These are phyloP conservation scores for Philypnodon macrostomus DNA, from an alignment of 2,797 vertebrate species.

Conservation along the genomic window DNA sequence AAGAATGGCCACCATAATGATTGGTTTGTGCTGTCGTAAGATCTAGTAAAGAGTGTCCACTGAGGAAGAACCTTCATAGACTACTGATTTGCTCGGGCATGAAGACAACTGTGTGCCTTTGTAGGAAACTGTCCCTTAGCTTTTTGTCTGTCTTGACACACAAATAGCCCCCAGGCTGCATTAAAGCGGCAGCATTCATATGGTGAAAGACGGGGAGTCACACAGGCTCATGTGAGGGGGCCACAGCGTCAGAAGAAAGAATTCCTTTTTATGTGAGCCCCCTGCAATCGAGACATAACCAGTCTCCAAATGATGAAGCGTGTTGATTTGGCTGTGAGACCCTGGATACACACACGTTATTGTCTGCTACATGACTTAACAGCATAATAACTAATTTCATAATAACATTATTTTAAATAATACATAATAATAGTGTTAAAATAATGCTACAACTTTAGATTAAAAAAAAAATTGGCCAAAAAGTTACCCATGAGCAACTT, in stretches of 20 bases:
- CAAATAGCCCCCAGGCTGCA: constrained; percentile 67
- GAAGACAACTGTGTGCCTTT: constrained; percentile 87
- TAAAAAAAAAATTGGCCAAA: constrained; percentile 33
- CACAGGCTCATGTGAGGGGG: constrained; percentile 63
- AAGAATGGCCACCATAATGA: constrained; percentile 93
- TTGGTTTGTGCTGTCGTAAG: constrained; percentile 89
- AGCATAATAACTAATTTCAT: neutral
- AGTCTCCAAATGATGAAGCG: constrained; percentile 27
- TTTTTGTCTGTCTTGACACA: constrained; percentile 64
- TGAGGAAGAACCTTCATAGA: constrained; percentile 90
- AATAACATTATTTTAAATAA: constrained; percentile 25
- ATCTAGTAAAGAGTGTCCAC: constrained; percentile 86
- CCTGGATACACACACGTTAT: constrained; percentile 1
- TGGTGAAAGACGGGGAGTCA: constrained; percentile 67
- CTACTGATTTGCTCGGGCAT: constrained; percentile 91
- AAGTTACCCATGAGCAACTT: constrained; percentile 38
- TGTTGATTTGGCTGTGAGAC: constrained; percentile 7
- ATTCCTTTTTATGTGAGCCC: constrained; percentile 58
- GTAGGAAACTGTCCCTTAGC: constrained; percentile 61
- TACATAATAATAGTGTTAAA: constrained; percentile 35
- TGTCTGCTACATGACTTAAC: neutral
- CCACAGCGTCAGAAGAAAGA: constrained; percentile 46
- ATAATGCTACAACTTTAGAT: constrained; percentile 19
- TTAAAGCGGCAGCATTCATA: constrained; percentile 65
- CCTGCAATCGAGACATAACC: constrained; percentile 26